Evolutionary conservation across 2,888 invertebrate species (phyloP), one percentile per base, ranked within the genome.

Genomic region (Salticus scenicus): DNA sequence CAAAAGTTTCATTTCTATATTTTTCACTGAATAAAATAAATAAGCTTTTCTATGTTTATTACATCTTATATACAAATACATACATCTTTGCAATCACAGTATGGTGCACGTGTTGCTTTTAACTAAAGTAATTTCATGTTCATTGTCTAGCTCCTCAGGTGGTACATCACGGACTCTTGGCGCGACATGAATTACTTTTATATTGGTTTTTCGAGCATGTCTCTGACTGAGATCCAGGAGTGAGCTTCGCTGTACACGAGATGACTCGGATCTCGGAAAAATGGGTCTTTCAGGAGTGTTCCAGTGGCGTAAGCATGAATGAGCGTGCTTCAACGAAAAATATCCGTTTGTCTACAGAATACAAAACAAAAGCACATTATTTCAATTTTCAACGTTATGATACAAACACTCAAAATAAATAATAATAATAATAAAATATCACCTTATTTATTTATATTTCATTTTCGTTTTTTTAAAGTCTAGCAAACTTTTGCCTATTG

Each of bases 181-280:
- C 0, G 86, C 80, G 1, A 86, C 86, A 31, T 81, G 86, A 12
- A 86, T 86, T 30, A 86, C 80, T 28, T 77, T 80, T 14, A 76
- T 72, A n/a, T 64, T 79, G 31, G 33, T 69, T 24, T 73, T 80
- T 31, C 64, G 80, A 41, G 0, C 14, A 37, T 31, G 33, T 5
- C 27, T 28, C 7, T 66, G 76, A 41, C 20, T 67, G 69, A 8
- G 30, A 10, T 17, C 28, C 14, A 7, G 47, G 17, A 10, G 80
- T 20, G 14, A 66, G n/a, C 0, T 14, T 28, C 1, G 72, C 8
- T 63, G 47, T 20, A 63, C 24, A 41, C 28, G 31, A 42, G 30
- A 20, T n/a, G 27, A 24, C 24, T 67, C 33, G 0, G 77, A 10
- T 24, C 20, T 42, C 8, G 72, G 20, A 31, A 63, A 85, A 24